Conservation (phyloP, 2,797 vertebrate genomes). For the Catharus ustulatus region DNA sequence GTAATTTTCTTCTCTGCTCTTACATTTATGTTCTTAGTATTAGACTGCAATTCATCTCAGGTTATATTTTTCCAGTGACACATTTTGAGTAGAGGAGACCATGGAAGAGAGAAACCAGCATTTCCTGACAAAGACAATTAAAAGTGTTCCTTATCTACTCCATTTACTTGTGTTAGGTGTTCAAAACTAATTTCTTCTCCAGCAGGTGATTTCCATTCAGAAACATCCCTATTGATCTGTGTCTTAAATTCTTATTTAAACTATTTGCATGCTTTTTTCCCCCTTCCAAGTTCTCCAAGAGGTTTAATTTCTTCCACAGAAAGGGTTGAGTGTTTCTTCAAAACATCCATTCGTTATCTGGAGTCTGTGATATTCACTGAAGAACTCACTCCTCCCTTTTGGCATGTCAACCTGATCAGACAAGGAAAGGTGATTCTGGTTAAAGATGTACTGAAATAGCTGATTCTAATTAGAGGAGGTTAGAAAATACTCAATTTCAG, state of each 20-base stretch:
- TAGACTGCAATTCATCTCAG: not conserved
- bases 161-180: slow-evolving; percentile 64
- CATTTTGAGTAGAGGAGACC: not conserved
- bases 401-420: slow-evolving; percentile 40
- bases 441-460: slow-evolving; percentile 16
- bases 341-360: slow-evolving; percentile 64
- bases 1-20: not conserved
- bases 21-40: not conserved
- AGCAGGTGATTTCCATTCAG: slow-evolving; percentile 63
- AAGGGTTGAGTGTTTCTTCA: slow-evolving; percentile 64
- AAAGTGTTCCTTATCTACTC: slow-evolving; percentile 18
- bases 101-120: not conserved
- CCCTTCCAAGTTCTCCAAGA: slow-evolving; percentile 37
- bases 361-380: slow-evolving; percentile 46
- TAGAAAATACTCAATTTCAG: slow-evolving; percentile 29
- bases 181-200: slow-evolving; percentile 72
- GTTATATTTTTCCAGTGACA: not conserved
- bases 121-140: slow-evolving; percentile 44
- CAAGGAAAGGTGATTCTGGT: slow-evolving; percentile 1
- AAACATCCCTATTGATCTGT: slow-evolving; percentile 59
- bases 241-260: slow-evolving; percentile 62
- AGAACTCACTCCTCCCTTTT: slow-evolving; percentile 34
- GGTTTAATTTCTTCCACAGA: slow-evolving; percentile 74
- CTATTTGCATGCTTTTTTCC: not conserved
- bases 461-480: slow-evolving; percentile 59